Percentiles rank a stretch among this genome's conserved stretches.
phyloP scores from a whole-genome alignment of 2,113 vertebrate genomes.

The Geococcyx californianus region DNA sequence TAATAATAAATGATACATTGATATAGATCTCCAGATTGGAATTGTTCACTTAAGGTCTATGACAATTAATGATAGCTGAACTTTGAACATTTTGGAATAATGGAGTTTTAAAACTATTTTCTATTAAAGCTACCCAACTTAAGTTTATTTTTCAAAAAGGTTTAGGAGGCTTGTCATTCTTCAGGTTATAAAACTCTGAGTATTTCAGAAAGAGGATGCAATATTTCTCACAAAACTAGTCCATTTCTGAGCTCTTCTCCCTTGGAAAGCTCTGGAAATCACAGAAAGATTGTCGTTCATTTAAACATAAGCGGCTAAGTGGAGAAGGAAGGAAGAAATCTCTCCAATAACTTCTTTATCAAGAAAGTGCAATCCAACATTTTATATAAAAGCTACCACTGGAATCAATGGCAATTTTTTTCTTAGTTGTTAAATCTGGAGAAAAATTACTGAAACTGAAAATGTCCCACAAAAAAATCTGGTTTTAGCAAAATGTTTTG shows the following conservation, averaged over 20 bases:
- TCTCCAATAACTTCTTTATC: background rate
- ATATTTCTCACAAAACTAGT: background rate
- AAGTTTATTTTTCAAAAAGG: background rate
- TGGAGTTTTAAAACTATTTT: constrained; percentile 56
- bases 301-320: background rate
- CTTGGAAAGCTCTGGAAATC: background rate
- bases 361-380: background rate
- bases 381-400: background rate
- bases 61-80: constrained; percentile 46
- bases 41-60: constrained; percentile 35
- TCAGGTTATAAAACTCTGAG: background rate
- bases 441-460: background rate
- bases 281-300: background rate
- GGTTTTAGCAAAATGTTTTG: background rate
- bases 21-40: constrained; percentile 29
- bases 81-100: constrained; percentile 26
- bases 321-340: background rate
- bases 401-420: background rate
- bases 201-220: background rate
- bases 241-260: background rate
- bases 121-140: background rate
- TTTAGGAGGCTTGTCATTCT: background rate
- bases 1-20: constrained; percentile 61
- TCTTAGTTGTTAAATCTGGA: background rate
- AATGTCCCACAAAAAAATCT: background rate